Percentiles rank a stretch among this genome's conserved stretches.
Conservation (phyloP, 2,888 invertebrate species). For the Gastrophysa polygoni region DNA sequence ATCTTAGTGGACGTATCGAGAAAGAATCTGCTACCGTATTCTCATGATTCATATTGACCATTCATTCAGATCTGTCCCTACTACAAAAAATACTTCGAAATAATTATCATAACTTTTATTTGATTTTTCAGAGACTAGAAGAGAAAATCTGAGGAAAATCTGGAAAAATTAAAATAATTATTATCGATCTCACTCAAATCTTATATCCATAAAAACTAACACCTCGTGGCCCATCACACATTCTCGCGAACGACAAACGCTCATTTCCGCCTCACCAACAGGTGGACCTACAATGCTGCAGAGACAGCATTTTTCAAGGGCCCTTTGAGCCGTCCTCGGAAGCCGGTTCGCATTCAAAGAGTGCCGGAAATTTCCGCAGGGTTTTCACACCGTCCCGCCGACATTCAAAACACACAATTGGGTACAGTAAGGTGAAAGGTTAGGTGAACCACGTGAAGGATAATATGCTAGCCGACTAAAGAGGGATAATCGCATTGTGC, state of each 20-base stretch:
- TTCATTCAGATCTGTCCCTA: too few species aligned
- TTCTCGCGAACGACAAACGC: slow-evolving; percentile 32
- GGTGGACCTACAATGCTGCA: slow-evolving; percentile 52
- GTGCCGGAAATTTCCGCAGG: slow-evolving; percentile 40
- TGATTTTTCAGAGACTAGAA: too few species aligned
- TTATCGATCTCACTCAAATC: too few species aligned
- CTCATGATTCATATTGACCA: too few species aligned
- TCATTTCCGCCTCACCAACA: slow-evolving; percentile 47
- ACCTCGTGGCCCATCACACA: slow-evolving; percentile 36
- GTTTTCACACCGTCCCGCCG: slow-evolving; percentile 23
- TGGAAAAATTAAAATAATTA: too few species aligned
- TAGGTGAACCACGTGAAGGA: slow-evolving; percentile 31
- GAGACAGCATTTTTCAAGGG: slow-evolving; percentile 56
- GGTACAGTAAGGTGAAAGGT: slow-evolving; percentile 26
- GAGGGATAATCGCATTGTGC: slow-evolving; percentile 33
- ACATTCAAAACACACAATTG: slow-evolving; percentile 29
- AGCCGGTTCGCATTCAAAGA: slow-evolving; percentile 45
- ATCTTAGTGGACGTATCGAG: too few species aligned
- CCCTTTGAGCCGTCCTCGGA: slow-evolving; percentile 43
- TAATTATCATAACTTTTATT: too few species aligned
- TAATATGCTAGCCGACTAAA: slow-evolving; percentile 30
- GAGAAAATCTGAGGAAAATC: too few species aligned
- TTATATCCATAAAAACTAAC: too few species aligned
- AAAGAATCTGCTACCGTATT: too few species aligned
- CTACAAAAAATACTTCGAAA: too few species aligned